A percentile compares a stretch with the other conserved stretches of the same genome.
phyloP scores from a whole-genome alignment of 2,888 invertebrate genomes.

The Omphaloscelis lunosa region DNA sequence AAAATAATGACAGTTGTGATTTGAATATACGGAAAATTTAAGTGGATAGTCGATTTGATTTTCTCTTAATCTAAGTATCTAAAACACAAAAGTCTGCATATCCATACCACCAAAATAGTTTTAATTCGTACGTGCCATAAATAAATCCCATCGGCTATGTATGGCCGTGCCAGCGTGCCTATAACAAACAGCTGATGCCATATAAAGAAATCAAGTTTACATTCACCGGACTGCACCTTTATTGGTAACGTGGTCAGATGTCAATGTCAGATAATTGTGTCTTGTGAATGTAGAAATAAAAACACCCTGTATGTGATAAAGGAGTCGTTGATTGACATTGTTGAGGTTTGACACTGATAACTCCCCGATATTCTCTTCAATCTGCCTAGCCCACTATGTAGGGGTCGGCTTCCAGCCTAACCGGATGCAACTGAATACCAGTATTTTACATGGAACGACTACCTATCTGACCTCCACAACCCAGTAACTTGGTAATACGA shows the following conservation, averaged over 20 bases:
- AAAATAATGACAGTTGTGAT: neutral
- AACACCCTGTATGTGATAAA: slow-evolving; percentile 42
- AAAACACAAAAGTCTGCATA: neutral
- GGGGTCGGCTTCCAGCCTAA: too few species aligned
- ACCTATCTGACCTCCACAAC: too few species aligned
- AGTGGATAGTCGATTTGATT: neutral
- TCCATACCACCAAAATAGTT: slow-evolving; percentile 1
- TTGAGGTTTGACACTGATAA: neutral
- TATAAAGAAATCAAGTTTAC: slow-evolving; percentile 84
- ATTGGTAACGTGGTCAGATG: slow-evolving; percentile 78
- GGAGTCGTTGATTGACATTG: slow-evolving; percentile 3
- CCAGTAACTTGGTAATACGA: too few species aligned
- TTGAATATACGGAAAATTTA: neutral
- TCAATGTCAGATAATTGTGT: slow-evolving; percentile 79
- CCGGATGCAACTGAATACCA: too few species aligned
- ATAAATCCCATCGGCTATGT: slow-evolving; percentile 28
- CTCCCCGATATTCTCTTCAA: too few species aligned
- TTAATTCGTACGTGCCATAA: neutral
- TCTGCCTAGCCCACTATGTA: too few species aligned
- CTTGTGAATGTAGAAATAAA: slow-evolving; percentile 54
- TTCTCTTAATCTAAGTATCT: neutral
- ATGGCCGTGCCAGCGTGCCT: slow-evolving; percentile 35
- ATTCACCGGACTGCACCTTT: slow-evolving; percentile 82
- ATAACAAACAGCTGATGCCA: slow-evolving; percentile 68
- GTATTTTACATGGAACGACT: too few species aligned